Evolutionary conservation across 2,888 invertebrate species (phyloP), one percentile per base, ranked within the genome.

Genomic region (Hirtodrosophila confusa): DNA sequence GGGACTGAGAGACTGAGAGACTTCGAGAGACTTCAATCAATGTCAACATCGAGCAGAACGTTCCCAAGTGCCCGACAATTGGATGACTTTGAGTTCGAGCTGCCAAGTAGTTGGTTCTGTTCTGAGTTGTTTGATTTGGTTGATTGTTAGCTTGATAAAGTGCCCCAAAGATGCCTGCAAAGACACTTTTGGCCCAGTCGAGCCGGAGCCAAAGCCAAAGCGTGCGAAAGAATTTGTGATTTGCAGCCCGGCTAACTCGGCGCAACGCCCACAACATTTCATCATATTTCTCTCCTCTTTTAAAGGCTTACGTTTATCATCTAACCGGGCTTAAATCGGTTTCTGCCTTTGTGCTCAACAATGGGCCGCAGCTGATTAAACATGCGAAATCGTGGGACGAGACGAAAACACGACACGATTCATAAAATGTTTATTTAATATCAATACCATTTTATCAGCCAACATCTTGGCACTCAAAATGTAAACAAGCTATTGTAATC

Each of bases 371-470:
- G 79, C 72, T 87, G 86, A 75, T 84, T 88, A 84, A 88, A 84
- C 72, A 88, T 88, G 82, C 86, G 62, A 85, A 87, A 80, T 85
- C 89, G 84, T 87, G 75, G 47, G 73, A 66, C 44, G 72, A 65
- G 57, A 47, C 49, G 47, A 36, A 45, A 55, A 65, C 54, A 60
- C 70, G 61, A 69, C 68, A 73, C 67, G 61, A 76, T 50, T 65
- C 44, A 39, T 75, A 51, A 68, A 69, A 71, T 65, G 44, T 65
- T 69, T 84, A 72, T 75, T 75, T 79, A 62, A 69, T 67, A 86
- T 86, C 83, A 82, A 78, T 82, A 85, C 61, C 58, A 67, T 76
- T 61, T 88, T 75, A 85, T 88, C 88, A 64, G 58, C 45, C 44
- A 31, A 40, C 49, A 69, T 69, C 78, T 64, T 56, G 53, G 36